phyloP scores from a whole-genome alignment of 1,140 invertebrate species.

The Procambarus virginalis region DNA sequence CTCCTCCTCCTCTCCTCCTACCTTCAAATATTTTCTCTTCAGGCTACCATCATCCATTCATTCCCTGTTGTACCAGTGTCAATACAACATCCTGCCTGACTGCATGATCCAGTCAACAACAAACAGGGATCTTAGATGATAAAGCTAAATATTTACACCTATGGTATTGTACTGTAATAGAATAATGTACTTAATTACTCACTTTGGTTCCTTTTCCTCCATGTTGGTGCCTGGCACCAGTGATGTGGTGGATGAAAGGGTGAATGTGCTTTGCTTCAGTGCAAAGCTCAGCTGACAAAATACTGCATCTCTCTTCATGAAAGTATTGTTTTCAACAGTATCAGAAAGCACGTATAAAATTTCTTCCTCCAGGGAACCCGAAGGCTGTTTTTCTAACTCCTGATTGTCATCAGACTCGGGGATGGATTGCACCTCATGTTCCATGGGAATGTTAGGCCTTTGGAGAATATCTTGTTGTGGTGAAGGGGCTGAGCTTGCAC shows the following conservation, averaged over 20 bases:
- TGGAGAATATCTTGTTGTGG: not conserved
- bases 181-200: not conserved
- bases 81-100: too few species aligned
- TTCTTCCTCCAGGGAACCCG: slow-evolving; percentile 76
- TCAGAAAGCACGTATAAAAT: slow-evolving; percentile 81
- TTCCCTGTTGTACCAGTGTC: too few species aligned
- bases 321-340: slow-evolving; percentile 89
- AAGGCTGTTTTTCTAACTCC: not conserved
- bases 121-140: too few species aligned
- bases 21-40: too few species aligned
- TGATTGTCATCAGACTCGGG: not conserved
- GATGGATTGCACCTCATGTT: not conserved
- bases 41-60: too few species aligned
- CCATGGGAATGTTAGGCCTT: not conserved
- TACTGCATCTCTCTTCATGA: slow-evolving; percentile 90
- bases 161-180: too few species aligned
- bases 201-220: slow-evolving; percentile 40
- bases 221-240: not conserved
- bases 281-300: slow-evolving; percentile 94
- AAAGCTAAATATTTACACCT: too few species aligned
- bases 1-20: too few species aligned
- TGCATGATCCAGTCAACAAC: too few species aligned
- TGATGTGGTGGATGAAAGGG: slow-evolving; percentile 71
- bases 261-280: slow-evolving; percentile 86
- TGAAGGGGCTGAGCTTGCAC: not conserved